Evolutionary conservation across 2,113 vertebrate species (phyloP).

Genomic region (Ginglymostoma cirratum): DNA sequence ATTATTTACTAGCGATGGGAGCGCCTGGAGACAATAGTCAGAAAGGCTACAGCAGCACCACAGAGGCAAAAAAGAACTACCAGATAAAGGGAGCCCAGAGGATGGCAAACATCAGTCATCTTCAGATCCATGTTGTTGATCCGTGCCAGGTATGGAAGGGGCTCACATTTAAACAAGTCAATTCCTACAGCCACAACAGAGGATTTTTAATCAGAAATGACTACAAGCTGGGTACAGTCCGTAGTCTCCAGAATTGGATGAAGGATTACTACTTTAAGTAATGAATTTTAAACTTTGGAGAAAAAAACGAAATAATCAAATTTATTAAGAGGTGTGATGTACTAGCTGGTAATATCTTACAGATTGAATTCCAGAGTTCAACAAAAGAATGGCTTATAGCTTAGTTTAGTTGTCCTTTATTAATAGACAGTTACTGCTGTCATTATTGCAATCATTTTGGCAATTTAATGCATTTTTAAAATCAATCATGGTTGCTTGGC

Average conservation of each 20-base stretch:
- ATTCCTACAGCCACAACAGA: no score
- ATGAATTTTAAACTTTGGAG: background rate
- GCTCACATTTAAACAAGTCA: no score
- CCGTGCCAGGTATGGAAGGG: no score
- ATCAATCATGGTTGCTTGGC: constrained; percentile 11
- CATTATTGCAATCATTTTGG: background rate
- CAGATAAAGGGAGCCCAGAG: no score
- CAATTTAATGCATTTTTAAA: background rate
- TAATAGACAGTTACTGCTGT: constrained; percentile 1
- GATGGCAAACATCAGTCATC: no score
- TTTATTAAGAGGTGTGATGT: background rate
- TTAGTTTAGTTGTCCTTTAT: constrained; percentile 5
- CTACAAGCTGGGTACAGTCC: no score
- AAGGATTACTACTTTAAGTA: background rate
- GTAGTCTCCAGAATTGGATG: background rate
- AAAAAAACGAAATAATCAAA: background rate
- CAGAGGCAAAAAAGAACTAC: no score
- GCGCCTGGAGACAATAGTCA: no score
- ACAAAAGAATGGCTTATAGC: background rate
- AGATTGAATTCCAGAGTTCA: background rate
- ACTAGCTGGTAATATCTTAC: background rate
- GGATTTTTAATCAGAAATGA: no score
- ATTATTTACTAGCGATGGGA: no score
- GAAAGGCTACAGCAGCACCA: no score
- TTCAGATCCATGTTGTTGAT: no score